A percentile compares a stretch with the other conserved stretches of the same genome.
These are phyloP conservation scores for Arnoldichthys spilopterus DNA, from an alignment of 2,797 vertebrate genomes.

Conservation along the genomic window DNA sequence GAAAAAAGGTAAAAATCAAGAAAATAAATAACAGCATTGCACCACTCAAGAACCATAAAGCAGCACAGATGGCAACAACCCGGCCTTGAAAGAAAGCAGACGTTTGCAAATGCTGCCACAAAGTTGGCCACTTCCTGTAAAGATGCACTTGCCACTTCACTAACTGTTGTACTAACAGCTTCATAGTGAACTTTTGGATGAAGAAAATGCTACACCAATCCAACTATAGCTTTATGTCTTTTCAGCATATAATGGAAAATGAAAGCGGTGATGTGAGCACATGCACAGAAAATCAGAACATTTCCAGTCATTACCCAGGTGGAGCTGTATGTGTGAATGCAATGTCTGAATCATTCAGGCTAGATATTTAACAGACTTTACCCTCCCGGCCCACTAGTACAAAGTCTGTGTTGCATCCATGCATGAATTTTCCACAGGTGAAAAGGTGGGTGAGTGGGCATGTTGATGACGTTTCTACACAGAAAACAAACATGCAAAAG, in stretches of 20 bases:
- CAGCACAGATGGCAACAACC: constrained; percentile 9
- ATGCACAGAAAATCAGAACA: not conserved
- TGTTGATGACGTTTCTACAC: no score
- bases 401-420: no score
- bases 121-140: constrained; percentile 55
- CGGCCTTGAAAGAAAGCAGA: constrained; percentile 21
- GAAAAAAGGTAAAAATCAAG: not conserved
- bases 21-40: not conserved
- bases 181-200: constrained; percentile 25
- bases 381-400: no score
- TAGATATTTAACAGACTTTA: no score
- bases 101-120: constrained; percentile 44
- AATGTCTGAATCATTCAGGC: no score
- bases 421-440: no score
- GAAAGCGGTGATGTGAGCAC: not conserved
- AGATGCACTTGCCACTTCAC: constrained; percentile 7
- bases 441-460: no score
- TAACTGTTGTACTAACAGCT: no score
- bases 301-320: no score
- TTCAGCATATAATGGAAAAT: not conserved
- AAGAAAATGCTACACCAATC: not conserved
- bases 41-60: not conserved
- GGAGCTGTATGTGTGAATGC: no score
- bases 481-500: no score
- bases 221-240: not conserved